Base-by-base conservation (phyloP, 2,113 vertebrate species). In the Triplophysa tibetana region DNA sequence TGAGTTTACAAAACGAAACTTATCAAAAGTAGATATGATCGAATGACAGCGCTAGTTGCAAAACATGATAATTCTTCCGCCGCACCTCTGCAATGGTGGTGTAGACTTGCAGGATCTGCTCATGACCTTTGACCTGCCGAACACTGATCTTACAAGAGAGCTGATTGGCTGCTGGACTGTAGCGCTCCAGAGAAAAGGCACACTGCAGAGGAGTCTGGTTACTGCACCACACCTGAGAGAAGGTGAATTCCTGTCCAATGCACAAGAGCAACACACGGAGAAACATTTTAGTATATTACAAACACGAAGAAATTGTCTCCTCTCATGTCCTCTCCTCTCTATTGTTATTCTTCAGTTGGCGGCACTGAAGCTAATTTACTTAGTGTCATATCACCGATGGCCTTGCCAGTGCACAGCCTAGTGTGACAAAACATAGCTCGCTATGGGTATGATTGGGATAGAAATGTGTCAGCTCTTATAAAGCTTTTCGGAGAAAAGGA, bases 131-230 rank as follows among this genome's bases (percentile, higher is more conserved):
- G 90, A 98, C 93, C 89, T 99, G 97, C 21, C 96, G 90, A 76
- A 98, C 95, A 56, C 95, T 95, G 90, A 99, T 93, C 87, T 96
- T 98, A 93, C 97, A 99, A 85, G 94, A 95, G 76, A 99, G 95
- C 91, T 98, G 96, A 1, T 91, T 91, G 63, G 95, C 95, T 81
- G 94, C 93, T 0, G 95, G 93, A 70, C 91, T 97, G 92, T 93
- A 97, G 90, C 96, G 95, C 94, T 98, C 96, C 92, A 99, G 92
- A 11, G 94, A 94, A 82, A 99, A 99, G 95, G 97, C 95, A 93
- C 96, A 96, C 92, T 95, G 94, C 93, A 99, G 93, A 77, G 96
- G 95, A 88, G 92, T 92, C 89, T 94, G 90, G 92, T 94, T 95
- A 89, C 95, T 95, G 89, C 95, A 88, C 97, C 97, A 99, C 91